Evolutionary conservation across 2,797 vertebrate genomes (phyloP).

Genomic region (Ctenosaura bakeri): DNA sequence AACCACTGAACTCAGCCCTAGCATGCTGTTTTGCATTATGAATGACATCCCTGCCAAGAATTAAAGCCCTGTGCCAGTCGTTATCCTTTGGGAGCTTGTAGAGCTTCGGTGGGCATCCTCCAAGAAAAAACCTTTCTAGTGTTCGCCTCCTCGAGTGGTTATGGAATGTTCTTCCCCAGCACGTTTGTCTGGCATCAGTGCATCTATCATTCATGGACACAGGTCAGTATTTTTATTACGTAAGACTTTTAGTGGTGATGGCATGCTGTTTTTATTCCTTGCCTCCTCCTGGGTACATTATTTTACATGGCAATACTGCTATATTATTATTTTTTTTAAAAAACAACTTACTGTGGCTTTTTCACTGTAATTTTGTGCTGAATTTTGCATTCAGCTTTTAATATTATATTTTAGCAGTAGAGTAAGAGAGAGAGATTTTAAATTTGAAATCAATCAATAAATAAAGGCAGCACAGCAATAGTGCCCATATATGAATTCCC

Average conservation of each 20-base stretch:
- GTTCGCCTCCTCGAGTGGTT: not conserved
- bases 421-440: not conserved
- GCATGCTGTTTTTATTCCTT: not conserved
- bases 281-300: not conserved
- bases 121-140: not conserved
- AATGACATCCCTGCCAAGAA: not conserved
- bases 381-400: not conserved
- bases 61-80: not conserved
- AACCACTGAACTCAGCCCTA: not conserved
- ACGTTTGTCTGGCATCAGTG: not conserved
- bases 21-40: not conserved
- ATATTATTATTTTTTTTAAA: not conserved
- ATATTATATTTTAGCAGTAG: not conserved
- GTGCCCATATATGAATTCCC: not conserved
- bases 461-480: not conserved
- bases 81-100: not conserved
- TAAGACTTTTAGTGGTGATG: not conserved
- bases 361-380: not conserved
- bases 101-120: not conserved
- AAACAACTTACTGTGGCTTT: not conserved
- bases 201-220: not conserved
- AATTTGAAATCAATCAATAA: not conserved
- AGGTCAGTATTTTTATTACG: not conserved
- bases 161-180: not conserved
- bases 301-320: not conserved